Conservation (phyloP, 2,113 vertebrate genomes). For the Peromyscus polionotus region DNA sequence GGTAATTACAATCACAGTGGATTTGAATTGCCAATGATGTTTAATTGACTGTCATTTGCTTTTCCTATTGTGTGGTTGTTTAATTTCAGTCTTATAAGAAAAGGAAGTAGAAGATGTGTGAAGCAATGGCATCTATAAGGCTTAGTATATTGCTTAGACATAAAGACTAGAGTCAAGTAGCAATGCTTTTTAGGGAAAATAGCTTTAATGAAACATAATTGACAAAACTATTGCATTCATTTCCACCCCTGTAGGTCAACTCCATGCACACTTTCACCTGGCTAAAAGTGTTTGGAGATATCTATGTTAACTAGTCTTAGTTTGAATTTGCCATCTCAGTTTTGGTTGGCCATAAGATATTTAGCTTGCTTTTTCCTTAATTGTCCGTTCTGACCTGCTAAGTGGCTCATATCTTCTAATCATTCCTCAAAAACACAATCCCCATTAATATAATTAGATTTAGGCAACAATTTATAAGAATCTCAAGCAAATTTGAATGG, state of each 20-base stretch:
- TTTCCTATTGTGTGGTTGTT: not conserved
- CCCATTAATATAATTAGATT: not conserved
- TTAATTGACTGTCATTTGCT: not conserved
- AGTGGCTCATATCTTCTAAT: not conserved
- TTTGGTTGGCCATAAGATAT: not conserved
- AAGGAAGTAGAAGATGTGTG: not conserved
- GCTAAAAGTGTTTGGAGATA: not conserved
- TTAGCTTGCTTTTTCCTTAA: not conserved
- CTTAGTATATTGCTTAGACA: not conserved
- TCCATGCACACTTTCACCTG: fast-evolving
- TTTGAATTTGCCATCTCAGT: conserved; percentile 1
- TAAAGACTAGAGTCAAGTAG: not conserved
- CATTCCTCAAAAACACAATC: not conserved
- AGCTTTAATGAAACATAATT: not conserved
- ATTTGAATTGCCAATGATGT: not conserved
- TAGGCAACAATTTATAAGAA: not conserved
- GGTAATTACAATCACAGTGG: not conserved
- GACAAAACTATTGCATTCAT: not conserved
- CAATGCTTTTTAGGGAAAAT: conserved; percentile 1
- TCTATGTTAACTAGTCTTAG: not conserved
- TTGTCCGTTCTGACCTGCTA: not conserved
- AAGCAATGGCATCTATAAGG: not conserved
- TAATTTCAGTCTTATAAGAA: not conserved
- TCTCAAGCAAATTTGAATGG: not conserved
- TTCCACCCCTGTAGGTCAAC: not conserved